Conservation (phyloP, 2,888 invertebrate genomes). For the Sesia bembeciformis region DNA sequence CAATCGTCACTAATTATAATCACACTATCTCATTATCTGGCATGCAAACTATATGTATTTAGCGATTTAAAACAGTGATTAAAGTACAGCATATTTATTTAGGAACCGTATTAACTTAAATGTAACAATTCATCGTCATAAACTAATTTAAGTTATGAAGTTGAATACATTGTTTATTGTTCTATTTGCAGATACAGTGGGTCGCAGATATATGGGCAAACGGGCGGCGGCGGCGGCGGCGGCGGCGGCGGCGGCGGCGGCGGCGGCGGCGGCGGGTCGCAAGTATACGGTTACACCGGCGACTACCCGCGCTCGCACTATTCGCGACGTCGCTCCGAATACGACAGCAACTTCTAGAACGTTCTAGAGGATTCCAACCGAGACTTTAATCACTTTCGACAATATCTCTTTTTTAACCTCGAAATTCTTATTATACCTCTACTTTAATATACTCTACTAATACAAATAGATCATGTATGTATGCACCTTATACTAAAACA, state of each 20-base stretch:
- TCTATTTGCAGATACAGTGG: constrained; percentile 42
- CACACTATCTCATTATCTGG: too few relatives aligned
- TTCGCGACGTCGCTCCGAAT: constrained; percentile 81
- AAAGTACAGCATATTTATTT: not conserved
- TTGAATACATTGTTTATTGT: not conserved
- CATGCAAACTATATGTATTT: too few relatives aligned
- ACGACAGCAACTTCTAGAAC: constrained; percentile 84
- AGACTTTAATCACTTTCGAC: constrained; percentile 49
- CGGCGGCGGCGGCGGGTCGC: constrained; percentile 78
- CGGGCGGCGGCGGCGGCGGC: constrained; percentile 76
- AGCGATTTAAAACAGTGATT: too few relatives aligned
- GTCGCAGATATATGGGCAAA: constrained; percentile 72
- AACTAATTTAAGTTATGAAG: not conserved
- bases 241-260: constrained; percentile 79
- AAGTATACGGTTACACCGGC: constrained; percentile 70
- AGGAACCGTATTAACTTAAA: not conserved
- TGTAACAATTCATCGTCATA: not conserved
- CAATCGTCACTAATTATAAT: too few relatives aligned
- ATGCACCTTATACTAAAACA: not conserved
- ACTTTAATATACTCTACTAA: not conserved
- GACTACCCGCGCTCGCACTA: constrained; percentile 71
- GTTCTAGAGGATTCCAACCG: constrained; percentile 21
- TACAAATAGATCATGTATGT: not conserved
- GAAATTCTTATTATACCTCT: constrained; percentile 27
- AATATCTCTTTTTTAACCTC: constrained; percentile 60